phyloP scores from a whole-genome alignment of 2,113 vertebrate genomes.

The Platysteira castanea region DNA sequence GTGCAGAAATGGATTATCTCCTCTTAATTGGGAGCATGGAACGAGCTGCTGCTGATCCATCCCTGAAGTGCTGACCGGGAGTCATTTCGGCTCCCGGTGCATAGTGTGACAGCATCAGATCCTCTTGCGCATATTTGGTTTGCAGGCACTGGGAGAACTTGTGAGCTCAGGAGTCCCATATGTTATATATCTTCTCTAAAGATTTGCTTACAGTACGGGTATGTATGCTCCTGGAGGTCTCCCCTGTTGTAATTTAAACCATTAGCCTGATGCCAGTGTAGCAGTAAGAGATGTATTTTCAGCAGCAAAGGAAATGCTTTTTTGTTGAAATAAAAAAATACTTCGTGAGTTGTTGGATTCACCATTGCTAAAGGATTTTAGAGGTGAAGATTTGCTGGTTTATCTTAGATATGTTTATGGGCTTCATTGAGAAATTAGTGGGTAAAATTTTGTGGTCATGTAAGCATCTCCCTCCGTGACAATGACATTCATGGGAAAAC shows the following conservation, averaged over 20 bases:
- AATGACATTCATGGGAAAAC: not conserved
- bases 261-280: too few species aligned
- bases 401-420: not conserved
- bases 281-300: not conserved
- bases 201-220: not conserved
- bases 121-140: accelerated
- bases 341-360: not conserved
- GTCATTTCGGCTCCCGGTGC: not conserved
- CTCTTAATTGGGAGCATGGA: constrained; percentile 16
- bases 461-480: accelerated
- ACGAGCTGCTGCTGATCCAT: constrained; percentile 5
- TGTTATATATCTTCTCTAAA: not conserved
- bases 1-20: constrained; percentile 12
- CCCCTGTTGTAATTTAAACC: not conserved
- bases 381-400: not conserved
- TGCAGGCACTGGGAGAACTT: not conserved
- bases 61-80: not conserved
- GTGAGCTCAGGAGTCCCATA: not conserved
- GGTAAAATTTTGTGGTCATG: not conserved
- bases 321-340: not conserved
- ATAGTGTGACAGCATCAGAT: not conserved
- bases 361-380: not conserved
- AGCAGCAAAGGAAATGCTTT: not conserved
- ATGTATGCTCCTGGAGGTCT: not conserved
- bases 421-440: not conserved